Conservation (phyloP, 2,113 vertebrate genomes). For the Boleophthalmus pectinirostris region DNA sequence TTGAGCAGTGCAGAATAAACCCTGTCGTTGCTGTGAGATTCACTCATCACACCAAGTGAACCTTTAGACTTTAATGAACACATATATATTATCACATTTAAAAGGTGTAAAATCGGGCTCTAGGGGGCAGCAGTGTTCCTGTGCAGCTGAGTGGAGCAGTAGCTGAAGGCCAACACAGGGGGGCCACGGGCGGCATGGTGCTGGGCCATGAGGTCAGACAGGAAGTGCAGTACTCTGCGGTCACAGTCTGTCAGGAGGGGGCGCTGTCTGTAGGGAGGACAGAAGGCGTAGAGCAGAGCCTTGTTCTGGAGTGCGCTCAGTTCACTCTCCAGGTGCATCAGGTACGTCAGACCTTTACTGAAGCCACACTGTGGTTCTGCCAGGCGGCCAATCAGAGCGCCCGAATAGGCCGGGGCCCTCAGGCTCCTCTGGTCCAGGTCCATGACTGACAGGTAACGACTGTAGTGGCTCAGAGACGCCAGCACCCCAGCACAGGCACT, state of each 20-base stretch:
- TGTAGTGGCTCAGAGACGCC: slow-evolving; percentile 83
- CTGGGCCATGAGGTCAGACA: slow-evolving; percentile 72
- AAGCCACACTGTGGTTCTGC: slow-evolving; percentile 83
- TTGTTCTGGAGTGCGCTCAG: slow-evolving; percentile 84
- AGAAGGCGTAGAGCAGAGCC: slow-evolving; percentile 88
- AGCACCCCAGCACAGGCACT: slow-evolving; percentile 65
- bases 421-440: slow-evolving; percentile 91
- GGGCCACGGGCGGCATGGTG: slow-evolving; percentile 47
- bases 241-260: slow-evolving; percentile 51
- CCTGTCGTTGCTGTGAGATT: neutral
- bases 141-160: slow-evolving; percentile 52
- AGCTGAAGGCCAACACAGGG: slow-evolving; percentile 53
- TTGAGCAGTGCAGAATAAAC: too few relatives aligned
- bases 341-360: slow-evolving; percentile 88
- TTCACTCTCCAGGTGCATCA: slow-evolving; percentile 86
- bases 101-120: neutral
- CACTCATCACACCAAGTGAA: neutral
- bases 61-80: neutral
- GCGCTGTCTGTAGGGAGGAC: slow-evolving; percentile 68
- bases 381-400: slow-evolving; percentile 80
- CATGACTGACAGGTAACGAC: slow-evolving; percentile 88
- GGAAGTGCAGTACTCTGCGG: slow-evolving; percentile 52
- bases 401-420: slow-evolving; percentile 85
- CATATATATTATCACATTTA: neutral
- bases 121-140: slow-evolving; percentile 45